Evolutionary conservation across 2,888 invertebrate species (phyloP), one percentile per base, ranked within the genome.

Genomic region (Dyspetes luteomarginatus): DNA sequence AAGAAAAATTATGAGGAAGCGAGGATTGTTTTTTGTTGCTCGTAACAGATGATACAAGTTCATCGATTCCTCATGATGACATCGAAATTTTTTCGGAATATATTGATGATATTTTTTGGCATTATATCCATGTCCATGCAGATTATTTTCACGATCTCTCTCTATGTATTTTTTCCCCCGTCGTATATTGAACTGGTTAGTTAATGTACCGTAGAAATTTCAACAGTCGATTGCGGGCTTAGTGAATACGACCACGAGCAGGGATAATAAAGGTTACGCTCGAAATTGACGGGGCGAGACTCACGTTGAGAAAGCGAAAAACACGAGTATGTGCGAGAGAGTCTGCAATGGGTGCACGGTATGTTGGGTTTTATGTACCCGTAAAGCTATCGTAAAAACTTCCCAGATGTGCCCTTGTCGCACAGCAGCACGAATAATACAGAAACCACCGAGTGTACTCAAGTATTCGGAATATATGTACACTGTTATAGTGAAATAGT

Each of bases 291-390:
- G 28, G 4, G 2, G 19, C 3, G 4, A 12, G 72, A 17, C 4
- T 9, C 22, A n/a, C 15, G 68, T 41, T 3, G 15, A 43, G 24
- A 5, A 4, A 19, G 17, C 17, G 7, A n/a, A 4, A 55, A 45
- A 41, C 17, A 36, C 36, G 36, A 15, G 36, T 60, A 50, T 3
- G 30, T 24, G 24, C 9, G 73, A 55, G 41, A 15, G 43, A n/a
- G n/a, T n/a, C n/a, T 36, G 26, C n/a, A 19, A n/a, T 22, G 55
- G 15, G 41, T 15, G 36, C 36, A 36, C 48, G 48, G 74, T 26
- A 48, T 67, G 65, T 67, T 58, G 22, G 48, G 65, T 74, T 74
- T 65, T 58, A 74, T 17, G 74, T 24, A 55, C 56, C n/a, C 58
- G 65, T 67, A 67, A 67, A 67, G 65, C 65, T 58, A 55, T 56